A percentile compares a stretch with the other conserved stretches of the same genome.
These are phyloP conservation scores for Muntiacus reevesi DNA, from an alignment of 2,113 vertebrate genomes.

Conservation along the genomic window DNA sequence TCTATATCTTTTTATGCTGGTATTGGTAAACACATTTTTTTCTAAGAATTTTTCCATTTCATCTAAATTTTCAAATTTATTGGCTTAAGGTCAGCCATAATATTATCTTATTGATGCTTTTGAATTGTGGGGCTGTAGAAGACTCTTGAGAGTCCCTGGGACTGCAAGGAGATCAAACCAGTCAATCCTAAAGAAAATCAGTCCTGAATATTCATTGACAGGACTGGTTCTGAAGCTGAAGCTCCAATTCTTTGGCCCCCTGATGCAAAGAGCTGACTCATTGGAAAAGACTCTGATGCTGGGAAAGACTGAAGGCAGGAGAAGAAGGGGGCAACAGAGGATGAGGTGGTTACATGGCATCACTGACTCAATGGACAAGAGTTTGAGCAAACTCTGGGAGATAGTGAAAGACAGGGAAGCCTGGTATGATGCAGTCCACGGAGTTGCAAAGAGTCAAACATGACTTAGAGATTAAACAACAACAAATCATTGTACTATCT, in stretches of 20 bases:
- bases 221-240: neutral
- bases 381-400: neutral
- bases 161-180: neutral
- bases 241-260: neutral
- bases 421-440: neutral
- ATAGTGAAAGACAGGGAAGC: neutral
- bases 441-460: neutral
- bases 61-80: neutral
- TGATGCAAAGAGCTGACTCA: neutral
- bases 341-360: neutral
- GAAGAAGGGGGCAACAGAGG: neutral
- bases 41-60: neutral
- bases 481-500: neutral
- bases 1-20: conserved; percentile 6
- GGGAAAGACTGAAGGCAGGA: neutral
- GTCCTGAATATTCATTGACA: neutral
- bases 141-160: neutral
- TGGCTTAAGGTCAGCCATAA: neutral
- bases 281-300: neutral
- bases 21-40: neutral
- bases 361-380: neutral
- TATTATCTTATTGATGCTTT: neutral
- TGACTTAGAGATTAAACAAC: neutral
- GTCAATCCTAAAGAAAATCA: neutral
- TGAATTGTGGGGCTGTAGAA: neutral